Conservation (phyloP, 2,113 vertebrate genomes). For the Solenodon paradoxus region DNA sequence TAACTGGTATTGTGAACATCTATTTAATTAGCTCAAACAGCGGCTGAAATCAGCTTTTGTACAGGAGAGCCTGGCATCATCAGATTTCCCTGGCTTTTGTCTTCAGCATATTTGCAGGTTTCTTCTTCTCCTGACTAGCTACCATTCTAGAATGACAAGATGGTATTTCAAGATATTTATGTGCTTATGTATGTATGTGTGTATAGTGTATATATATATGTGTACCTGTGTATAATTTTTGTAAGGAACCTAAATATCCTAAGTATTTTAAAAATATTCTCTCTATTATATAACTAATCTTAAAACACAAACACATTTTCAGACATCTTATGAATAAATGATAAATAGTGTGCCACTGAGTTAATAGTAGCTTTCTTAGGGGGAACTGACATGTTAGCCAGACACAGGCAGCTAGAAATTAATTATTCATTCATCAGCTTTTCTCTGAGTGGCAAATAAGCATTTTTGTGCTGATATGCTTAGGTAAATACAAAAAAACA, state of each 20-base stretch:
- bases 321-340: conserved; percentile 38
- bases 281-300: background rate
- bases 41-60: background rate
- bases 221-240: background rate
- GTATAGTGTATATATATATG: background rate
- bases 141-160: background rate
- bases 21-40: background rate
- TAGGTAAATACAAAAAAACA: background rate
- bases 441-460: conserved; percentile 26
- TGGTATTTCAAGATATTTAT: background rate
- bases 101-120: background rate
- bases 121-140: background rate
- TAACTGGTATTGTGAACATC: background rate
- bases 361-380: background rate
- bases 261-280: background rate
- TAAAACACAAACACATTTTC: conserved; percentile 40
- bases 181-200: background rate
- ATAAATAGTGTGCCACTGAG: background rate
- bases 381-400: conserved; percentile 17
- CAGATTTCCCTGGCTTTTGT: background rate
- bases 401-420: conserved; percentile 12
- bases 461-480: background rate
- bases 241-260: background rate
- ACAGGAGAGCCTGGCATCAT: background rate
- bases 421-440: conserved; percentile 32